These are phyloP conservation scores for Symphodus melops DNA, from an alignment of 2,113 vertebrate genomes.

Conservation along the genomic window DNA sequence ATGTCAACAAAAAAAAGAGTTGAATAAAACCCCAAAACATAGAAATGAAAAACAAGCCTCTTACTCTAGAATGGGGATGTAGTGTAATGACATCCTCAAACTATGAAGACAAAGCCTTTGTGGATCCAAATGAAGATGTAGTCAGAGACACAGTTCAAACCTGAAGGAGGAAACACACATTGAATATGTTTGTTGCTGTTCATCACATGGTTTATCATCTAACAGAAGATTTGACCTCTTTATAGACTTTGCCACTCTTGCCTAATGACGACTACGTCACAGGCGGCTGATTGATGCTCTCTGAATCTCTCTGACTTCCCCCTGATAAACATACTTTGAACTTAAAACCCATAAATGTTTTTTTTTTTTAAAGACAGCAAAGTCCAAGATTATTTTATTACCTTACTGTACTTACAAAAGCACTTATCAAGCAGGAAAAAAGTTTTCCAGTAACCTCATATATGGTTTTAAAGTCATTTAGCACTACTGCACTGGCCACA, in stretches of 20 bases:
- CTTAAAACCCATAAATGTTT: constrained; percentile 39
- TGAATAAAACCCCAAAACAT: not conserved
- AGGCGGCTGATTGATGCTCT: not conserved
- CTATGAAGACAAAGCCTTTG: not conserved
- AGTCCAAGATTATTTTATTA: constrained; percentile 37
- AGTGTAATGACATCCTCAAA: not conserved
- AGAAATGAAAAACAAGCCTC: constrained; percentile 13
- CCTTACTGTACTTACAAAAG: not conserved
- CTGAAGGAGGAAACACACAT: constrained; percentile 22
- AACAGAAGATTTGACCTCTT: not conserved
- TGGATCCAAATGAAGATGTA: constrained; percentile 12
- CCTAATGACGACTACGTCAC: not conserved
- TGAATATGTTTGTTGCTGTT: not conserved
- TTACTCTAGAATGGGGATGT: constrained; percentile 62
- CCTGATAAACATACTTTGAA: constrained; percentile 36
- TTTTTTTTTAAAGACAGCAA: not conserved
- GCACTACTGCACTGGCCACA: not conserved
- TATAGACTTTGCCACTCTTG: not conserved
- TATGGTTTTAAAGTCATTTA: not conserved
- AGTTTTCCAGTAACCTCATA: constrained; percentile 3
- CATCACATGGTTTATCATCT: not conserved
- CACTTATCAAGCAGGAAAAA: not conserved
- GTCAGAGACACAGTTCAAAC: constrained; percentile 8
- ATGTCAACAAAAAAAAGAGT: not conserved
- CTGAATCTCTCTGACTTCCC: not conserved